Conservation (phyloP, 2,888 invertebrate species). For the Dicranocentrus wangi region DNA sequence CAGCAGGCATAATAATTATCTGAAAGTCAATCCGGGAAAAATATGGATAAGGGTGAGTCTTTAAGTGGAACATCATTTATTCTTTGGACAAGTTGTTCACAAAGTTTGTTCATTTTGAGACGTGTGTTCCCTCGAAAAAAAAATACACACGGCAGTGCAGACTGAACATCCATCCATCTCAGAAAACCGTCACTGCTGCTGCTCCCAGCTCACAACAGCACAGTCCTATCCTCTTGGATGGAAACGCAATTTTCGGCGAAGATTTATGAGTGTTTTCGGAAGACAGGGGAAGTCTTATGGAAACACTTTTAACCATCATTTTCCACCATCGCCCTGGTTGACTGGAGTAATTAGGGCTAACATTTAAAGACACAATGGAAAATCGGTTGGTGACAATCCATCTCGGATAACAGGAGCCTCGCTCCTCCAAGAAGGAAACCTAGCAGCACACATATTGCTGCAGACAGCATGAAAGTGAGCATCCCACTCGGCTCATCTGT, state of each 20-base stretch:
- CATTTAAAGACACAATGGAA: conserved; percentile 56
- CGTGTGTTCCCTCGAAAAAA: too few relatives aligned
- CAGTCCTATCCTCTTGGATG: background rate
- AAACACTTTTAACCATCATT: conserved; percentile 53
- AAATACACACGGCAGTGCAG: too few relatives aligned
- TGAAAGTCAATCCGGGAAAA: conserved; percentile 52
- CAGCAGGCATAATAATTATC: conserved; percentile 57
- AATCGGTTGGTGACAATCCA: conserved; percentile 66
- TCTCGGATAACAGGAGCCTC: conserved; percentile 69
- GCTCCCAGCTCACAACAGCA: background rate
- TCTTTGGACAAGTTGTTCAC: conserved; percentile 54
- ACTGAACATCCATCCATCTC: conserved; percentile 37
- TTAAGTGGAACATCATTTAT: conserved; percentile 56
- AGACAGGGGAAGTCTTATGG: conserved; percentile 50
- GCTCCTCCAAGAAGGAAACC: background rate
- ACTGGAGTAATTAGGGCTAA: conserved; percentile 72
- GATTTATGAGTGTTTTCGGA: conserved; percentile 56
- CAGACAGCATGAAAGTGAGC: background rate
- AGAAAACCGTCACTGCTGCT: background rate
- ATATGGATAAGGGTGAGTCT: conserved; percentile 47
- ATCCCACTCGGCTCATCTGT: too few relatives aligned
- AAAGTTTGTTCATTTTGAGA: too few relatives aligned
- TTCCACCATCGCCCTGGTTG: conserved; percentile 36
- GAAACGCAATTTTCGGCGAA: conserved; percentile 24
- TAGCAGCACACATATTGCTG: background rate